A percentile compares a stretch with the other conserved stretches of the same genome.
Evolutionary conservation across 2,797 vertebrate species (phyloP).

Genomic region (Simalia tracyae): DNA sequence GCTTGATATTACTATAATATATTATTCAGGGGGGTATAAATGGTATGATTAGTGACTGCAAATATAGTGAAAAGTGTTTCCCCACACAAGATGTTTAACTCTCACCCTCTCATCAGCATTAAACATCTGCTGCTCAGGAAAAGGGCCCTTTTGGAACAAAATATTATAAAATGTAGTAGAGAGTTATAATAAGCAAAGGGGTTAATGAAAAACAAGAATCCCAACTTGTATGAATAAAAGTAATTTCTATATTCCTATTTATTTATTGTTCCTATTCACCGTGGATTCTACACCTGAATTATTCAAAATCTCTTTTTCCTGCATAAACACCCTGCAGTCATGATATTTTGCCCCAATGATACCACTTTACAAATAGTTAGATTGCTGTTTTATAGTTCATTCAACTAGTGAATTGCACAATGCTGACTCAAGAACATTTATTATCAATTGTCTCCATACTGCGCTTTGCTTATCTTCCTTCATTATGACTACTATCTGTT

Average conservation of each 20-base stretch:
- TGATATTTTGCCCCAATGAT: neutral
- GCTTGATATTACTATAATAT: neutral
- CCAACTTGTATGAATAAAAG: neutral
- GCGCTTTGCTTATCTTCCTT: neutral
- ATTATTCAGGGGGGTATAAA: neutral
- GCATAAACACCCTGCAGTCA: neutral
- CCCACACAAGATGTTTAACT: neutral
- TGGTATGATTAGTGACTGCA: neutral
- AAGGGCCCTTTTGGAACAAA: neutral
- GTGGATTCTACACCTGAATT: neutral
- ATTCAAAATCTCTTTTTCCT: neutral
- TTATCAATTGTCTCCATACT: neutral
- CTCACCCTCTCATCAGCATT: neutral
- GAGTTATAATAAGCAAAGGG: neutral
- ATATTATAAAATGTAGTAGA: neutral
- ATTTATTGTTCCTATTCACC: neutral
- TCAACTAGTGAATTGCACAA: neutral
- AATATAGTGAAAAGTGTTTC: neutral
- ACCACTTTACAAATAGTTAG: neutral
- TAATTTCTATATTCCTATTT: neutral
- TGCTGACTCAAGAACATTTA: neutral
- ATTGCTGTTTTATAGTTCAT: neutral
- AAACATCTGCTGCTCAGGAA: neutral
- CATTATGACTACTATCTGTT: neutral
- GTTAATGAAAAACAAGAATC: neutral